A percentile compares a stretch with the other conserved stretches of the same genome.
Evolutionary conservation across 2,888 invertebrate species (phyloP).

Genomic region (Elegia similella): DNA sequence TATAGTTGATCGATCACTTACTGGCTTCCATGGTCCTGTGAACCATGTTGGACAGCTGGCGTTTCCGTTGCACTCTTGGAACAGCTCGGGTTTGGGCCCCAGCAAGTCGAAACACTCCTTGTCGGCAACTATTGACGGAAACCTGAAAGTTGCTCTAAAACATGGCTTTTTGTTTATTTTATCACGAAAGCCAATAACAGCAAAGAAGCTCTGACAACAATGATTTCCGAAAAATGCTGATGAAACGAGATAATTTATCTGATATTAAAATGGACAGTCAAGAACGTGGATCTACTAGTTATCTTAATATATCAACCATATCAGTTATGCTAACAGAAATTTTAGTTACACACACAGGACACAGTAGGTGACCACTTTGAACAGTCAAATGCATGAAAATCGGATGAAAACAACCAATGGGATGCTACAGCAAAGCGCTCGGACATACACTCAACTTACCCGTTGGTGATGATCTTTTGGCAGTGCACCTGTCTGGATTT

Average conservation of each 20-base stretch:
- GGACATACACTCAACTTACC: conserved; percentile 54
- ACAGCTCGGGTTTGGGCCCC: conserved; percentile 86
- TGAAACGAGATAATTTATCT: no score
- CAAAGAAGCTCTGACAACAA: neutral
- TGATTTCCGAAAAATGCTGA: no score
- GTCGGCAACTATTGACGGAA: conserved; percentile 87
- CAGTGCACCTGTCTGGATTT: conserved; percentile 89
- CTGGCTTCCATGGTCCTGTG: conserved; percentile 94
- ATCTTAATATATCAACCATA: no score
- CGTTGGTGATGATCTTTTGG: conserved; percentile 88
- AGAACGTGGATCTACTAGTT: no score
- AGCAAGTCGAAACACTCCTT: conserved; percentile 85
- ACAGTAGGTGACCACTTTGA: no score
- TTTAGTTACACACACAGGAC: no score
- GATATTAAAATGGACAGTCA: no score
- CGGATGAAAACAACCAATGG: neutral
- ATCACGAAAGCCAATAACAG: neutral
- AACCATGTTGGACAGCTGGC: conserved; percentile 93
- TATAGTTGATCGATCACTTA: no score
- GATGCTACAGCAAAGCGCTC: neutral
- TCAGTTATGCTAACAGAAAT: no score
- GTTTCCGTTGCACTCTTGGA: conserved; percentile 88
- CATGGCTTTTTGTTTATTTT: conserved; percentile 15
- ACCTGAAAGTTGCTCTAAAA: conserved; percentile 48
- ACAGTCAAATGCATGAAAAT: neutral